phyloP scores from a whole-genome alignment of 2,797 vertebrate genomes.

The Allenopithecus nigroviridis region DNA sequence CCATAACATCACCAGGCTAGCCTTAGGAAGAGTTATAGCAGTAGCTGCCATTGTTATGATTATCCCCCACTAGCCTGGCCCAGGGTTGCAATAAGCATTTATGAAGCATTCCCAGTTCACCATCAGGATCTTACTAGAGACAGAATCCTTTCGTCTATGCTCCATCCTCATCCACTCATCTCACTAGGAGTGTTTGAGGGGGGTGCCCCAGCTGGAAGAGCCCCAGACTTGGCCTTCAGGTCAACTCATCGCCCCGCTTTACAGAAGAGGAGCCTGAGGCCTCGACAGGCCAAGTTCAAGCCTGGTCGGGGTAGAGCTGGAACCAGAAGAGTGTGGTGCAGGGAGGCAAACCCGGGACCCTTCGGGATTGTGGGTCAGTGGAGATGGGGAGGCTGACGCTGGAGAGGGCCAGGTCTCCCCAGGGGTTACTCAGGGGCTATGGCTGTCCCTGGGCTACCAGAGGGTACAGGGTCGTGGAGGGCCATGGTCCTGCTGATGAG shows the following conservation, averaged over 20 bases:
- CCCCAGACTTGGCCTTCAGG: background rate
- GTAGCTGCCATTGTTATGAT: background rate
- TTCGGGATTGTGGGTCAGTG: background rate
- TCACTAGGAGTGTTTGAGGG: background rate
- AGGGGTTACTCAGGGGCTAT: background rate
- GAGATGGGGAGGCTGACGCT: background rate
- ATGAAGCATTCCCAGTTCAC: background rate
- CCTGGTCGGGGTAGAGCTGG: background rate
- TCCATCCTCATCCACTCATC: background rate
- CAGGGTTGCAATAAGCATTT: background rate
- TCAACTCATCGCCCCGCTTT: background rate
- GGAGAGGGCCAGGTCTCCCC: background rate
- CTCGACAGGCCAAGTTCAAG: background rate
- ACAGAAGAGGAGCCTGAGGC: background rate
- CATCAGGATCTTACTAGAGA: background rate
- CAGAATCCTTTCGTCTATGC: background rate
- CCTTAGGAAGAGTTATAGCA: background rate
- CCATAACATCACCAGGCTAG: fast-evolving
- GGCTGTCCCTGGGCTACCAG: background rate
- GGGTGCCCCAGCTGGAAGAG: background rate
- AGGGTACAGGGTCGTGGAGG: background rate
- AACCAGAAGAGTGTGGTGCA: background rate
- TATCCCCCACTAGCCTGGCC: background rate
- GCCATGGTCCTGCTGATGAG: background rate
- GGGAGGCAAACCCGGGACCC: background rate